phyloP scores from a whole-genome alignment of 2,113 vertebrate species.

The Vimba vimba region DNA sequence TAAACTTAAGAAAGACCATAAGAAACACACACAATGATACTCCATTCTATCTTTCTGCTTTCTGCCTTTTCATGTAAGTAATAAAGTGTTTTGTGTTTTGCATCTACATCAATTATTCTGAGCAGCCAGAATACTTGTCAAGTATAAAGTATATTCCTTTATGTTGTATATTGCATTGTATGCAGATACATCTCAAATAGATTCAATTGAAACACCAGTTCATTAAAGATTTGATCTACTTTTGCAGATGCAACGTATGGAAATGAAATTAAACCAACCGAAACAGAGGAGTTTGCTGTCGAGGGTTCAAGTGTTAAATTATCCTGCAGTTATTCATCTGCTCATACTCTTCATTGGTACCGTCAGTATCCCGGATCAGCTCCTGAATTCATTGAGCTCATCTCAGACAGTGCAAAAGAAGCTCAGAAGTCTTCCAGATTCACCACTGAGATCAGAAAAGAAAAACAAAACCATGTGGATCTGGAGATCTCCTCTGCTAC shows the following conservation, averaged over 20 bases:
- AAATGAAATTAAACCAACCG: neutral
- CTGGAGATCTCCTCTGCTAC: too few species aligned
- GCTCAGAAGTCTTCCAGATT: too few species aligned
- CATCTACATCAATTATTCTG: neutral
- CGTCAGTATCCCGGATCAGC: neutral
- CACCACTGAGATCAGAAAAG: neutral
- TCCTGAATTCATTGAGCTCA: slow-evolving; percentile 9
- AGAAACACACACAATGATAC: neutral
- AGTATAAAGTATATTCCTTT: too few species aligned
- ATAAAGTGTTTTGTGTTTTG: neutral
- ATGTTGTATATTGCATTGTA: too few species aligned
- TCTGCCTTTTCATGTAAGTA: slow-evolving; percentile 8
- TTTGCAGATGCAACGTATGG: neutral
- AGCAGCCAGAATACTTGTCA: neutral
- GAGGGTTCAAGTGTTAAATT: neutral
- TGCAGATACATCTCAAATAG: neutral
- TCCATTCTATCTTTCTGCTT: neutral
- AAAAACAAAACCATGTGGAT: neutral
- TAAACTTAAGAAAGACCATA: neutral
- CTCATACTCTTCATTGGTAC: neutral
- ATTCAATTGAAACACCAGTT: neutral
- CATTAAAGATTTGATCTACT: neutral
- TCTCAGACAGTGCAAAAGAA: too few species aligned
- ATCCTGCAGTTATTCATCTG: neutral
- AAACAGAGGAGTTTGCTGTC: neutral